Evolutionary conservation across 1,140 invertebrate genomes (phyloP).

Genomic region (Colletes gigas): DNA sequence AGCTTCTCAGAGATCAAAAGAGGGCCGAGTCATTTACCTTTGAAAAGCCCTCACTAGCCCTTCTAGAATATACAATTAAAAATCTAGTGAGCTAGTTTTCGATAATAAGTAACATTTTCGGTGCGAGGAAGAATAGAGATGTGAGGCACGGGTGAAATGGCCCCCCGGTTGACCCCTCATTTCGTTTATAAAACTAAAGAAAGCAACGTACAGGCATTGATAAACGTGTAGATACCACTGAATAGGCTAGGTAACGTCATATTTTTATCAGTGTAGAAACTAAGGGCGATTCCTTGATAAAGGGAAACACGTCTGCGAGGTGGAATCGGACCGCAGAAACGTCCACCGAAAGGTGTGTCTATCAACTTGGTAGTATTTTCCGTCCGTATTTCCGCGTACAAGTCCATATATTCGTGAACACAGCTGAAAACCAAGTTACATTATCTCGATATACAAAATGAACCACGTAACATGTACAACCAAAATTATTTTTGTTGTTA

Average conservation of each 20-base stretch:
- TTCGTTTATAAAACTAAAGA: too few species aligned
- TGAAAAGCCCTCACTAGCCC: too few species aligned
- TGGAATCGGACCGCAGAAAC: constrained; percentile 97
- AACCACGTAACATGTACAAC: too few species aligned
- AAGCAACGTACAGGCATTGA: constrained; percentile 93
- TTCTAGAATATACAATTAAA: too few species aligned
- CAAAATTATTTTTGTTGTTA: too few species aligned
- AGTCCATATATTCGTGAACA: constrained; percentile 97
- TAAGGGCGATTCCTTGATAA: constrained; percentile 94
- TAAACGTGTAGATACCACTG: constrained; percentile 93
- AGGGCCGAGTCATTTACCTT: too few species aligned
- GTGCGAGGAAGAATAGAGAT: too few species aligned
- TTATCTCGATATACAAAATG: background rate
- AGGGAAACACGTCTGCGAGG: constrained; percentile 94
- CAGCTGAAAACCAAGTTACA: constrained; percentile 85
- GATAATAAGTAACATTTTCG: too few species aligned
- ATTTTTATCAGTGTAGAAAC: constrained; percentile 97
- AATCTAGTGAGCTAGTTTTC: too few species aligned
- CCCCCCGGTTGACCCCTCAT: background rate
- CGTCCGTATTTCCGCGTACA: constrained; percentile 96
- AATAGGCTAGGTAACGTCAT: constrained; percentile 90
- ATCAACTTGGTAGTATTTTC: constrained; percentile 93
- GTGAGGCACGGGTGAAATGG: too few species aligned
- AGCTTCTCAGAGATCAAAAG: too few species aligned
- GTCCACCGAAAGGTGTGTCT: constrained; percentile 96